Evolutionary conservation across 2,113 vertebrate species (phyloP).

Genomic region (Sapayoa aenigma): DNA sequence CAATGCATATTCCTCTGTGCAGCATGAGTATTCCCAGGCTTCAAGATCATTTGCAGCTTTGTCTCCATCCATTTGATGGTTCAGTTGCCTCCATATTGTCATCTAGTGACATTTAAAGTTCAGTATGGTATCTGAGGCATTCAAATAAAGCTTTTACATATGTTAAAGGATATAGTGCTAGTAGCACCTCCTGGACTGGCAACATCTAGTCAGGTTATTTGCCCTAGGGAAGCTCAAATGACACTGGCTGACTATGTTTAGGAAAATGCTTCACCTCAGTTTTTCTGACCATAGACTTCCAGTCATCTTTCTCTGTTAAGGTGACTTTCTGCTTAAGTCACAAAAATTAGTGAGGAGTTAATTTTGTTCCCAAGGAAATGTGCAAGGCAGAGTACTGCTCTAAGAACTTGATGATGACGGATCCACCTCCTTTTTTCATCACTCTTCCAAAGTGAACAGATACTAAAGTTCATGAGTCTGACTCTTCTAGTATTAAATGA

Average conservation of each 20-base stretch:
- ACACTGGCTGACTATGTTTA: not conserved
- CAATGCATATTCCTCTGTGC: not conserved
- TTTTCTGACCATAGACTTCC: not conserved
- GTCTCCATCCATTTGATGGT: not conserved
- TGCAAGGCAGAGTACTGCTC: not conserved
- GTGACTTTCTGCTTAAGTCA: not conserved
- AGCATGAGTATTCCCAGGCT: not conserved
- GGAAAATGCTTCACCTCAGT: not conserved
- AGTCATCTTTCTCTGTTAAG: not conserved
- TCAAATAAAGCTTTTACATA: not conserved
- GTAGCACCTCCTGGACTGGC: not conserved
- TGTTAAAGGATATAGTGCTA: not conserved
- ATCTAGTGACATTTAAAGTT: not conserved
- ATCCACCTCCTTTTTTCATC: not conserved
- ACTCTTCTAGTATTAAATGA: not conserved
- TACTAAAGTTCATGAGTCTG: not conserved
- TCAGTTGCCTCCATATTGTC: not conserved
- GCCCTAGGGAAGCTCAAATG: not conserved
- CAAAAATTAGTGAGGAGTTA: not conserved
- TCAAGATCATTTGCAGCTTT: not conserved
- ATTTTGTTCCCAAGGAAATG: not conserved
- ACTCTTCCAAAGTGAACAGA: not conserved
- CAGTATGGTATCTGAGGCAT: not conserved
- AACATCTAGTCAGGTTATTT: not conserved
- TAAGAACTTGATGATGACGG: not conserved